Evolutionary conservation across 2,888 invertebrate species (phyloP).

Genomic region (Diloba caeruleocephala): DNA sequence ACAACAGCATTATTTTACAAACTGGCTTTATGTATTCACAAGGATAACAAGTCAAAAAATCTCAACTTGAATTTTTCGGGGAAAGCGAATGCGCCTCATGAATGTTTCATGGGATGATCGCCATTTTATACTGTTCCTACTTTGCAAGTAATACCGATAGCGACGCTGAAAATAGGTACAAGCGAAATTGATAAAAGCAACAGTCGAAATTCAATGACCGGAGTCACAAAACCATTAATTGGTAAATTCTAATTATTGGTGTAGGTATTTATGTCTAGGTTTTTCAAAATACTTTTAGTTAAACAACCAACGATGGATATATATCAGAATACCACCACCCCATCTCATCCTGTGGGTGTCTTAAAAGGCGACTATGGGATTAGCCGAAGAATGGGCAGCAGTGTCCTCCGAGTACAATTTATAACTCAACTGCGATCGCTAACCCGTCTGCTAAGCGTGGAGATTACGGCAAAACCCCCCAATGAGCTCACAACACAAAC

Average conservation of each 20-base stretch:
- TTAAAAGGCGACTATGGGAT: no score
- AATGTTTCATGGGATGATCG: conserved; percentile 69
- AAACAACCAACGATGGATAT: no score
- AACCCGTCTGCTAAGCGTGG: no score
- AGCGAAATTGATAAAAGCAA: conserved; percentile 43
- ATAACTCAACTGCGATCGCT: no score
- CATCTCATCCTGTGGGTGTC: no score
- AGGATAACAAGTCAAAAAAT: conserved; percentile 45
- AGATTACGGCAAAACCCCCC: no score
- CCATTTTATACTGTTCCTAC: conserved; percentile 63
- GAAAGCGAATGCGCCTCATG: conserved; percentile 62
- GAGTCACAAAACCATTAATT: conserved; percentile 31
- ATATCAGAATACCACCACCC: no score
- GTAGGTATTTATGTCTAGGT: conserved; percentile 4
- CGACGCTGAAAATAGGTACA: conserved; percentile 39
- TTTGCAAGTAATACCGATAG: conserved; percentile 53
- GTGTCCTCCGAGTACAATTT: no score
- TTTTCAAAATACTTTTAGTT: conserved; percentile 6
- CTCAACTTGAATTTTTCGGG: conserved; percentile 57
- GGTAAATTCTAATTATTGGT: conserved; percentile 9
- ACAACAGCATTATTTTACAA: conserved; percentile 39
- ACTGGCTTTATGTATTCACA: conserved; percentile 23
- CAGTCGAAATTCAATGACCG: conserved; percentile 34
- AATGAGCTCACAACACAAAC: no score
- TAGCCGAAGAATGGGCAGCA: no score